Evolutionary conservation across 2,888 invertebrate genomes (phyloP), one percentile per base, ranked within the genome.

Genomic region (Gasteruption jaculator): DNA sequence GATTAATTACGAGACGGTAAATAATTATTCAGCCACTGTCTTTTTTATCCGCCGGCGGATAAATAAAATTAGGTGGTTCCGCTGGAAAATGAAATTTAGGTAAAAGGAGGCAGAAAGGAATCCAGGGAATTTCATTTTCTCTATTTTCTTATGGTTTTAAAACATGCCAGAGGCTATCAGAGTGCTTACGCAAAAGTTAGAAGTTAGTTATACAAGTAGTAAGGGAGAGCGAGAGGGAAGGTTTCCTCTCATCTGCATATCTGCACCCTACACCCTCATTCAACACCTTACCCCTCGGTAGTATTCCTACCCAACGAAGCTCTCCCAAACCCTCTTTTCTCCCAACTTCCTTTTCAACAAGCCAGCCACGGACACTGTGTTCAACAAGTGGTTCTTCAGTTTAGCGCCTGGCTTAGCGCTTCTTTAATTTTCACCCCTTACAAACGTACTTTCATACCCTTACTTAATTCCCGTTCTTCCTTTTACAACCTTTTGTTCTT

Each of bases 351-450:
- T 38, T 46, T 43, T 48, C 54, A 46, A 48, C 53, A 56, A 47
- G 50, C 54, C 51, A 51, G 50, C 52, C 45, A 40, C 54, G 38
- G 41, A 43, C 44, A 33, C 38, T 45, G 38, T 53, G 65, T 56
- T 69, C 69, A 69, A 68, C 68, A 69, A 68, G 69, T 69, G 69
- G 68, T 68, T 69, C 67, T 65, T 66, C 67, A 63, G 65, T 67
- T 68, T 66, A 67, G 64, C 68, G 60, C 58, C 60, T 57, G 60
- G 65, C 64, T 69, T 68, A 68, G 66, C 65, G 66, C 66, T 66
- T 67, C 65, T 63, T 66, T 68, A 66, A 68, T 68, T 68, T 65
- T 61, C 58, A 49, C 49, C 47, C 16, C 36, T 33, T 8, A 14
- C 21, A 12, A 25, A 3, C 18, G 11, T 27, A 6, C 5, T 45